Percentiles rank a stretch among this genome's conserved stretches.
phyloP scores from a whole-genome alignment of 1,140 invertebrate species.

The Drosophila sucinea region DNA sequence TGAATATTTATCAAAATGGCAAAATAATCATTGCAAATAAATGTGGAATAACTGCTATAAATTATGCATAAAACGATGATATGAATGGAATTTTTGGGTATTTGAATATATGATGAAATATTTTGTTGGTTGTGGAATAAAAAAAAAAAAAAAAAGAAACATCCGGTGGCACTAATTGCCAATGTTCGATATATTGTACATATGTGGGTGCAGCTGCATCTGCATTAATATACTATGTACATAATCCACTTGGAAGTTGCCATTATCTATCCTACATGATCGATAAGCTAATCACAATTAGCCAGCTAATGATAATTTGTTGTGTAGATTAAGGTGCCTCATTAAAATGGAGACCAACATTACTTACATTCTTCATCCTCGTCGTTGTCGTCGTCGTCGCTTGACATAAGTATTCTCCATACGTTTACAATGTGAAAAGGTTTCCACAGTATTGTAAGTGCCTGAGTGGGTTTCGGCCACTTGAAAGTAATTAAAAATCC shows the following conservation, averaged over 20 bases:
- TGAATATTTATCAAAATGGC: slow-evolving; percentile 79
- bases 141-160: background rate
- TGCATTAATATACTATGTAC: slow-evolving; percentile 18
- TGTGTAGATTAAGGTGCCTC: slow-evolving; percentile 40
- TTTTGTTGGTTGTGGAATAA: too few species aligned
- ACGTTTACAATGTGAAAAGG: slow-evolving; percentile 25
- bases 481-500: slow-evolving; percentile 81
- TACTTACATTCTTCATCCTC: slow-evolving; percentile 31
- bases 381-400: slow-evolving; percentile 31
- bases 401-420: slow-evolving; percentile 53
- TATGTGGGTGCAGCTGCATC: slow-evolving; percentile 3
- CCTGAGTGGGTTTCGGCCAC: slow-evolving; percentile 55
- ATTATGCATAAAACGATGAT: slow-evolving; percentile 41
- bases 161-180: slow-evolving; percentile 1
- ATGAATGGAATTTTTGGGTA: slow-evolving; percentile 19
- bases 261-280: slow-evolving; percentile 39
- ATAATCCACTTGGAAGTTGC: slow-evolving; percentile 43
- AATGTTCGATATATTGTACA: slow-evolving; percentile 14
- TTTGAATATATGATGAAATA: background rate
- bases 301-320: slow-evolving; percentile 68
- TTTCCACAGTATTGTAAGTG: slow-evolving; percentile 24
- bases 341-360: slow-evolving; percentile 52
- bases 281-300: slow-evolving; percentile 69
- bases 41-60: slow-evolving; percentile 50
- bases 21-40: slow-evolving; percentile 66